These are phyloP conservation scores for Coendou prehensilis DNA, from an alignment of 2,797 vertebrate species.

Conservation along the genomic window DNA sequence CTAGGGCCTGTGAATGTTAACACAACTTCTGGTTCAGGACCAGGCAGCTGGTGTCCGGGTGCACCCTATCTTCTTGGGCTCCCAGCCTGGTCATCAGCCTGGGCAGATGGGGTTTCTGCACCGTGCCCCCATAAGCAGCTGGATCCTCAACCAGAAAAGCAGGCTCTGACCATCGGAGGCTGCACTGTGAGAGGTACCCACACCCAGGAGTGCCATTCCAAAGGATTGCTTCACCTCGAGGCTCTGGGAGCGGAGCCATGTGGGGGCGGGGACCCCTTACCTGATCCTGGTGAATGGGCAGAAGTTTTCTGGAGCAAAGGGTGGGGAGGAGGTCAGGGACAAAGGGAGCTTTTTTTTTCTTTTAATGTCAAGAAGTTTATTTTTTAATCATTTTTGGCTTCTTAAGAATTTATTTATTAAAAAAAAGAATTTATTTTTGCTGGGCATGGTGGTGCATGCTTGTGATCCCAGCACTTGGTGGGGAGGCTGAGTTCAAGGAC, in stretches of 20 bases:
- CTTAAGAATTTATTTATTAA: not conserved
- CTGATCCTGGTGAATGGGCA: not conserved
- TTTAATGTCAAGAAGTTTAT: conserved; percentile 16
- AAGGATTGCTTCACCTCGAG: not conserved
- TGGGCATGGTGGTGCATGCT: not conserved
- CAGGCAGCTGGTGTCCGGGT: not conserved
- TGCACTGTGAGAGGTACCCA: not conserved
- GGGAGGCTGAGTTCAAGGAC: not conserved
- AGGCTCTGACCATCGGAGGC: not conserved
- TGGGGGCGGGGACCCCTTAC: not conserved
- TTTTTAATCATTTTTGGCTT: not conserved
- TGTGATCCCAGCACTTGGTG: not conserved
- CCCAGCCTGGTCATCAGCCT: not conserved
- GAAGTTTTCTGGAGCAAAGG: not conserved
- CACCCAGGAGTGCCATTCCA: not conserved
- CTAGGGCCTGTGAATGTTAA: not conserved
- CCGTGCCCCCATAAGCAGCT: not conserved
- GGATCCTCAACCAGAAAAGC: not conserved
- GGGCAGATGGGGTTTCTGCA: not conserved
- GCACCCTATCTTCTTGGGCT: not conserved
- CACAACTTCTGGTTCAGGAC: not conserved
- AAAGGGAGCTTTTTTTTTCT: not conserved
- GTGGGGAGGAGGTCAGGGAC: not conserved
- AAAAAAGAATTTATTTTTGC: not conserved
- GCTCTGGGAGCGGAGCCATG: not conserved